These are phyloP conservation scores for Netelia inedita DNA, from an alignment of 2,888 invertebrate species.

Conservation along the genomic window DNA sequence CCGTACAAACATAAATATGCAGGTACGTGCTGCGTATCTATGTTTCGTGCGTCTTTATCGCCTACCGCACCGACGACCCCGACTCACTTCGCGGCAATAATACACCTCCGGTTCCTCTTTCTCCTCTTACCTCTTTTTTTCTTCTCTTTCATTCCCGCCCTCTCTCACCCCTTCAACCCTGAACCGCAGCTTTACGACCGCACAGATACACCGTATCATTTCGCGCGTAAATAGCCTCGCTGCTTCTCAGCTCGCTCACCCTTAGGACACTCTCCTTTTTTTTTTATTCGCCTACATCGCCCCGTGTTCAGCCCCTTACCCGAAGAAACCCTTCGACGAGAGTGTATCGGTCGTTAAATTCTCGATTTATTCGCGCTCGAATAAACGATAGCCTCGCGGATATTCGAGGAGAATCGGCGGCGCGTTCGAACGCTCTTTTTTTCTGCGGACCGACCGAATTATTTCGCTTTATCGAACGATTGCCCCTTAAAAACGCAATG, in stretches of 20 bases:
- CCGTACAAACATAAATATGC: slow-evolving; percentile 59
- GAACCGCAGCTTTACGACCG: background rate
- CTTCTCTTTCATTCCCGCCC: background rate
- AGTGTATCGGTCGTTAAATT: no score
- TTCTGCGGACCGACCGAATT: no score
- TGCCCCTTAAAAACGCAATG: background rate
- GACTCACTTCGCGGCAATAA: slow-evolving; percentile 8
- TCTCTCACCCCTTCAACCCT: background rate
- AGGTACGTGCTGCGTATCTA: slow-evolving; percentile 60
- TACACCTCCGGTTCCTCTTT: background rate
- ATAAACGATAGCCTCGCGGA: no score
- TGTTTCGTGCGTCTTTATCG: slow-evolving; percentile 60
- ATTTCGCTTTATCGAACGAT: slow-evolving; percentile 21
- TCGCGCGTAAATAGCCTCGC: slow-evolving; percentile 17
- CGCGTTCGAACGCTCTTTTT: no score
- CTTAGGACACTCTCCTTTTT: no score
- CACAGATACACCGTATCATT: slow-evolving; percentile 43
- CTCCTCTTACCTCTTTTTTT: background rate
- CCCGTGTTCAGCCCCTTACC: no score
- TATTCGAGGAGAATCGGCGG: no score
- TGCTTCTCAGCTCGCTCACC: background rate
- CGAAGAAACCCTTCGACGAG: no score
- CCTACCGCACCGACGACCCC: slow-evolving; percentile 21
- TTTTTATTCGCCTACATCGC: no score
- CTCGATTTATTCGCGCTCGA: no score